A percentile compares a stretch with the other conserved stretches of the same genome.
Evolutionary conservation across 2,888 invertebrate genomes (phyloP).

Genomic region (Tolmerus cingulatus): DNA sequence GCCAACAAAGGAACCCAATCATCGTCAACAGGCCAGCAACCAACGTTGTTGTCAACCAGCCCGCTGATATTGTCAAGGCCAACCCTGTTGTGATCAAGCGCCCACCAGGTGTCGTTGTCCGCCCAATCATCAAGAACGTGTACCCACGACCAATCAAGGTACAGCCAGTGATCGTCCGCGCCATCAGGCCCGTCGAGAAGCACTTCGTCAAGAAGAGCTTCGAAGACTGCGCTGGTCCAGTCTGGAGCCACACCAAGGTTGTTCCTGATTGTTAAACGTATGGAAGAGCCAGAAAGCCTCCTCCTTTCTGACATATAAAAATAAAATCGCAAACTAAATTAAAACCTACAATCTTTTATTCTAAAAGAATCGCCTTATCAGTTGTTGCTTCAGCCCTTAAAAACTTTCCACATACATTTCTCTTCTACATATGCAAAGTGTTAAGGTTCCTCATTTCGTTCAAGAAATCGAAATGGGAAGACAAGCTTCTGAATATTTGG

Average conservation of each 20-base stretch:
- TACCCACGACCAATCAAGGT: slow-evolving; percentile 59
- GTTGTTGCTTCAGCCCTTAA: background rate
- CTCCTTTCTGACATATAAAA: background rate
- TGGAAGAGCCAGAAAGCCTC: background rate
- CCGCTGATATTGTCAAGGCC: slow-evolving; percentile 59
- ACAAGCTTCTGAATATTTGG: background rate
- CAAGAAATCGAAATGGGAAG: background rate
- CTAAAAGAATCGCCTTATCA: background rate
- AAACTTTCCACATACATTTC: background rate
- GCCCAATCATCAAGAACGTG: slow-evolving; percentile 61
- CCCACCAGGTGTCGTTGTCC: slow-evolving; percentile 59
- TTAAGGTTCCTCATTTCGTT: background rate
- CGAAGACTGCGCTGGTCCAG: background rate
- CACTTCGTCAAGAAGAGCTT: slow-evolving; percentile 51
- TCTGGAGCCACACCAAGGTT: slow-evolving; percentile 32
- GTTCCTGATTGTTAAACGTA: slow-evolving; percentile 15
- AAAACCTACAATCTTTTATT: background rate
- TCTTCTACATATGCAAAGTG: background rate
- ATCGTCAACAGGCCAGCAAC: slow-evolving; percentile 21
- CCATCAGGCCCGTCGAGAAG: slow-evolving; percentile 61
- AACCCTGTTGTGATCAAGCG: slow-evolving; percentile 61
- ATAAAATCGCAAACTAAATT: background rate
- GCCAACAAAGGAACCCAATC: slow-evolving; percentile 4
- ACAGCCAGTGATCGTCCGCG: slow-evolving; percentile 61
- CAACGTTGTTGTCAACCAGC: slow-evolving; percentile 45